Evolutionary conservation across 2,888 invertebrate species (phyloP).

Genomic region (Physocephala rufipes): DNA sequence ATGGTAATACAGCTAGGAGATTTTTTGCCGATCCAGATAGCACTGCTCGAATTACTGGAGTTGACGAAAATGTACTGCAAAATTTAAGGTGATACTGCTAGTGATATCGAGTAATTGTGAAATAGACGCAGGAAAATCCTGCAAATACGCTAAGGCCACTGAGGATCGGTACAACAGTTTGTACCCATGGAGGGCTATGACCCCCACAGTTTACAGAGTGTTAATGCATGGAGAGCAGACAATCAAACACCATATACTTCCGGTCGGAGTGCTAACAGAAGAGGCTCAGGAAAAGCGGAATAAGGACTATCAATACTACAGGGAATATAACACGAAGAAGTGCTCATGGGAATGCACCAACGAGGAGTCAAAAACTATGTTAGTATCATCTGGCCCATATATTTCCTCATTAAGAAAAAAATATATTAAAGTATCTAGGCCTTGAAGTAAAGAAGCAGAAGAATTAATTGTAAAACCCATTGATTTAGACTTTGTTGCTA

Average conservation of each 20-base stretch:
- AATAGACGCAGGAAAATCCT: not conserved
- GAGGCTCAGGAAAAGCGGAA: not conserved
- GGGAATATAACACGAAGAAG: too few relatives aligned
- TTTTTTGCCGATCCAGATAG: too few relatives aligned
- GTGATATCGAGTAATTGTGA: constrained; percentile 1
- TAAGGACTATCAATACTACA: not conserved
- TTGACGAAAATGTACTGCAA: too few relatives aligned
- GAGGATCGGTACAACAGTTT: not conserved
- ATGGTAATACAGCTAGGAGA: too few relatives aligned
- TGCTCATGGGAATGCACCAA: too few relatives aligned
- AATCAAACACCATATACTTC: not conserved
- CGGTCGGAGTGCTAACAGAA: too few relatives aligned
- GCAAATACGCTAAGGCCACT: not conserved
- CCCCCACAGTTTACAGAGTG: not conserved
- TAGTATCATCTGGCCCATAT: too few relatives aligned
- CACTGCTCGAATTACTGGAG: too few relatives aligned
- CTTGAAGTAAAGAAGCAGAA: not conserved
- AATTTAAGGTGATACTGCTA: not conserved
- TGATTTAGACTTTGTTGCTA: not conserved
- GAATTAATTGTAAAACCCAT: not conserved
- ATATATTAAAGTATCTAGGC: not conserved
- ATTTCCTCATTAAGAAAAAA: not conserved
- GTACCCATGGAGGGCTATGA: not conserved
- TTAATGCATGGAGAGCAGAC: not conserved
- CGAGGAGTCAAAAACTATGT: too few relatives aligned